These are phyloP conservation scores for Trachelipus rathkii DNA, from an alignment of 1,140 invertebrate species.

Conservation along the genomic window DNA sequence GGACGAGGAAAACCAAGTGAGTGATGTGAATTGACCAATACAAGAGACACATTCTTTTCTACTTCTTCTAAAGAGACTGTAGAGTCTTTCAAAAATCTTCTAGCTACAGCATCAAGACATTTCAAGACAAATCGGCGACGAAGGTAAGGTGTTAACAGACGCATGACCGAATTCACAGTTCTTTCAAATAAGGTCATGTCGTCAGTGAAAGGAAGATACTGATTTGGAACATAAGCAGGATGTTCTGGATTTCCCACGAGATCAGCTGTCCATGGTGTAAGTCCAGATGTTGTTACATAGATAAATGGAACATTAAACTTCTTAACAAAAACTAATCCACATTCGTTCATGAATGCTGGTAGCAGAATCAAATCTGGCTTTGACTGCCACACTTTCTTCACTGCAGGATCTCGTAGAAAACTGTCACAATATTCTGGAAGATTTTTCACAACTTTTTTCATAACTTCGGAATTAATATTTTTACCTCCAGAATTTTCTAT, in stretches of 20 bases:
- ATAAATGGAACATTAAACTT: conserved; percentile 62
- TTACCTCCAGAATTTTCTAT: conserved; percentile 25
- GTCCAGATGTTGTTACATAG: conserved; percentile 44
- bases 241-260: conserved; percentile 45
- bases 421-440: conserved; percentile 42
- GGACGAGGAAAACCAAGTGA: conserved; percentile 54
- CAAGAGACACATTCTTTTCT: conserved; percentile 53
- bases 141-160: conserved; percentile 37
- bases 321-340: conserved; percentile 47
- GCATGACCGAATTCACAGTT: conserved; percentile 41
- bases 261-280: conserved; percentile 45
- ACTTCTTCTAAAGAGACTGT: conserved; percentile 49
- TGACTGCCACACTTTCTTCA: conserved; percentile 33
- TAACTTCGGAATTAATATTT: conserved; percentile 38
- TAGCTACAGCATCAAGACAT: conserved; percentile 35
- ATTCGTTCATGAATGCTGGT: conserved; percentile 48
- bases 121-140: conserved; percentile 33
- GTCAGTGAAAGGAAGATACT: conserved; percentile 37
- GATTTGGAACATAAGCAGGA: conserved; percentile 44
- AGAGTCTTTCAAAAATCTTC: conserved; percentile 36
- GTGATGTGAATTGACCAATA: conserved; percentile 59
- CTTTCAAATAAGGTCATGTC: conserved; percentile 47
- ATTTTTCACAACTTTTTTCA: conserved; percentile 39
- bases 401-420: conserved; percentile 39
- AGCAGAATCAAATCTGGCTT: conserved; percentile 49